A percentile compares a stretch with the other conserved stretches of the same genome.
Conservation (phyloP, 1,140 invertebrate genomes). For the Hormaphis cornu region DNA sequence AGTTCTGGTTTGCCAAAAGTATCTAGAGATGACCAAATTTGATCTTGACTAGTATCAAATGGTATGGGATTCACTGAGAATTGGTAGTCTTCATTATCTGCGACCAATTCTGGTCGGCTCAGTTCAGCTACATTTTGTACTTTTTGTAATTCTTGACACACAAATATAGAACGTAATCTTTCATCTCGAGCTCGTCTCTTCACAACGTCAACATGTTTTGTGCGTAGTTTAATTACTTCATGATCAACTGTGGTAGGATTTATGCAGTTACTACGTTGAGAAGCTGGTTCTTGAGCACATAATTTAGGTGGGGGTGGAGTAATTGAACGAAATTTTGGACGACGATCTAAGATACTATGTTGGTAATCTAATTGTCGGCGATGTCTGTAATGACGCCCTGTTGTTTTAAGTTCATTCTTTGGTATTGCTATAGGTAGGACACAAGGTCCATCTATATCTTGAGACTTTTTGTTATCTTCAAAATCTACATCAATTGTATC, state of each 20-base stretch:
- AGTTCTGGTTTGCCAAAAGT: neutral
- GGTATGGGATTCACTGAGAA: neutral
- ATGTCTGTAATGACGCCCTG: neutral
- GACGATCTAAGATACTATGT: neutral
- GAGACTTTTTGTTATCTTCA: neutral
- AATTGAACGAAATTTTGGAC: neutral
- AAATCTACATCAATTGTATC: neutral
- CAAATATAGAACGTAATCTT: neutral
- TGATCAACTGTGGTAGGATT: neutral
- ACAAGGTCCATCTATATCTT: neutral
- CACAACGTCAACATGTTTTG: conserved; percentile 12
- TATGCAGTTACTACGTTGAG: neutral
- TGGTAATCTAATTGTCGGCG: neutral
- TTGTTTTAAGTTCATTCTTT: neutral
- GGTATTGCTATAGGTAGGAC: neutral
- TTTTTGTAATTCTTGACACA: neutral
- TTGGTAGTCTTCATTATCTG: neutral
- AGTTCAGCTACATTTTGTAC: conserved; percentile 2
- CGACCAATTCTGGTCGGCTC: neutral
- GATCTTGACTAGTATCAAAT: neutral
- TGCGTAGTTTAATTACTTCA: conserved; percentile 1
- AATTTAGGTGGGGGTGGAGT: conserved; percentile 11
- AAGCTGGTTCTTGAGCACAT: conserved; percentile 2
- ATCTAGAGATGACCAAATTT: neutral
- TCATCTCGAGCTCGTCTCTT: neutral